Evolutionary conservation across 2,888 invertebrate species (phyloP).

Genomic region (Drosophila neotestacea): DNA sequence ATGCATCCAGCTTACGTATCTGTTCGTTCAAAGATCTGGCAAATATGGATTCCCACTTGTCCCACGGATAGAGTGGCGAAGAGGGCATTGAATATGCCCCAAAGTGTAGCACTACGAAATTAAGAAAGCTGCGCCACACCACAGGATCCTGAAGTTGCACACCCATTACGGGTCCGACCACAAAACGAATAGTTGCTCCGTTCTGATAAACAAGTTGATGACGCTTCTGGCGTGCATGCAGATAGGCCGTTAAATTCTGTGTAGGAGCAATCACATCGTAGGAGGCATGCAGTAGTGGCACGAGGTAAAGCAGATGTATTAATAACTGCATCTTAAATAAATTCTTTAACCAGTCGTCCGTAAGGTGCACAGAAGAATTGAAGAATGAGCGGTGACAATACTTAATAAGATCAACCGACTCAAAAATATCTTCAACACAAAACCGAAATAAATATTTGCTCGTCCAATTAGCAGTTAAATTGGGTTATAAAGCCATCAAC

Average conservation of each 20-base stretch:
- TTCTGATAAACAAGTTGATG: conserved; percentile 57
- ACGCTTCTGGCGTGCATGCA: conserved; percentile 61
- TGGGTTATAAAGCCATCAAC: conserved; percentile 57
- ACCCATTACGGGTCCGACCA: conserved; percentile 72
- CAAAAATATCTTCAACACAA: background rate
- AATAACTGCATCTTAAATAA: conserved; percentile 27
- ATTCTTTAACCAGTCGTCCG: background rate
- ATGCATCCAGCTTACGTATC: conserved; percentile 51
- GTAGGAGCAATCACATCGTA: conserved; percentile 37
- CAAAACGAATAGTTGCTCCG: conserved; percentile 57
- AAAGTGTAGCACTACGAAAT: conserved; percentile 73
- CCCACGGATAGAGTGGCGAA: conserved; percentile 79
- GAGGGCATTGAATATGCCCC: conserved; percentile 79
- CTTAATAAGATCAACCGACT: conserved; percentile 3
- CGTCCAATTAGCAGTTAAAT: conserved; percentile 43
- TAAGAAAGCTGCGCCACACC: conserved; percentile 77
- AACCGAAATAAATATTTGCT: conserved; percentile 39
- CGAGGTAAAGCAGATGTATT: conserved; percentile 26
- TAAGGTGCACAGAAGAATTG: conserved; percentile 5
- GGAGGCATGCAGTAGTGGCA: conserved; percentile 29
- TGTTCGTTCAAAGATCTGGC: conserved; percentile 66
- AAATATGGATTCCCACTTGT: conserved; percentile 81
- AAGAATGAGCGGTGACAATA: conserved; percentile 22
- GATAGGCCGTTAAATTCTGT: conserved; percentile 56
- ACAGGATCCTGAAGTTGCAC: conserved; percentile 76